These are phyloP conservation scores for Sphecodes monilicornis DNA, from an alignment of 2,888 invertebrate species.

Conservation along the genomic window DNA sequence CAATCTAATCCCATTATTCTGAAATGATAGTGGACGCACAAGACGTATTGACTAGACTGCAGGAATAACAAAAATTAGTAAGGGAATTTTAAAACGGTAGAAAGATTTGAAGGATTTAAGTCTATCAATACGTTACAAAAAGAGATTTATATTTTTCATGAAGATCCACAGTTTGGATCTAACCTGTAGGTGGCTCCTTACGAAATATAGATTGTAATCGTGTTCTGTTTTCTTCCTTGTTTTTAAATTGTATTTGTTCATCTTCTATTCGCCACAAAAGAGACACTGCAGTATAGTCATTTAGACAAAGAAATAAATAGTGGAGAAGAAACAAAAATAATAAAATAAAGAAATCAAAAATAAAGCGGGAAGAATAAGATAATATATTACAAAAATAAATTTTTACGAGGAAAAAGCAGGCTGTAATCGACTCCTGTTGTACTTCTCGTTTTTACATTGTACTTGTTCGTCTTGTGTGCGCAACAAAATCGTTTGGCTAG, in stretches of 20 bases:
- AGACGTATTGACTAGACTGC: not conserved
- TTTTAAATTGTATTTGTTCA: too few species aligned
- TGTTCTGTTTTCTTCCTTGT: too few species aligned
- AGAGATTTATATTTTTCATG: not conserved
- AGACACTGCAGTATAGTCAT: too few species aligned
- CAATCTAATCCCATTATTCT: not conserved
- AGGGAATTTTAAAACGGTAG: not conserved
- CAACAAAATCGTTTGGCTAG: not conserved
- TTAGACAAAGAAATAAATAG: too few species aligned
- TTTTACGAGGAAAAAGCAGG: too few species aligned
- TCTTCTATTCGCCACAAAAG: too few species aligned
- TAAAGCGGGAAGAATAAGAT: too few species aligned
- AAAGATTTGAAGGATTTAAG: not conserved
- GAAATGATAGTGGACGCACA: not conserved
- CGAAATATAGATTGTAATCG: not conserved
- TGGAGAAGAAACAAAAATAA: too few species aligned
- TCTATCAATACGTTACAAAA: not conserved
- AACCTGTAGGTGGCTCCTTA: too few species aligned
- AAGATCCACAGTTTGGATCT: not conserved
- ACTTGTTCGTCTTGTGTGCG: not conserved
- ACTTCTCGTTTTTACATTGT: constrained; percentile 32
- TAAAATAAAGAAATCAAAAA: too few species aligned
- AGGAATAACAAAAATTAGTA: not conserved
- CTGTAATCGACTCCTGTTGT: not conserved
- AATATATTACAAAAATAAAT: too few species aligned